phyloP scores from a whole-genome alignment of 2,113 vertebrate species.

The Aspiorhynchus laticeps region DNA sequence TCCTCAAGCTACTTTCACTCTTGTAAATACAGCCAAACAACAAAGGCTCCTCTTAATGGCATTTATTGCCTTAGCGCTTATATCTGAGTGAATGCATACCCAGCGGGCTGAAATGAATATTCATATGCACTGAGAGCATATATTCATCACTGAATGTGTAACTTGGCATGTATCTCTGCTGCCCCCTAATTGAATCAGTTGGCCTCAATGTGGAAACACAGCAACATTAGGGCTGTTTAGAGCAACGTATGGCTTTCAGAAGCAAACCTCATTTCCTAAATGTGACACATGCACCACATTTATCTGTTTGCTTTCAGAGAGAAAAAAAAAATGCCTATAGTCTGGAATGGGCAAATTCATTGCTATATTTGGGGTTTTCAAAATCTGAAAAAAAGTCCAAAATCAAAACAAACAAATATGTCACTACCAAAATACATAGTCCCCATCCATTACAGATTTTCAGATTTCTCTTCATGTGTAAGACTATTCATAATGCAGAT shows the following conservation, averaged over 20 bases:
- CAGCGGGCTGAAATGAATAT: conserved; percentile 66
- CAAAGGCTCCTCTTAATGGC: conserved; percentile 25
- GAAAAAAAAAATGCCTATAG: not conserved
- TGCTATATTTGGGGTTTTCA: not conserved
- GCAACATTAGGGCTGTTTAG: conserved; percentile 58
- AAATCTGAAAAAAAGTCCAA: not conserved
- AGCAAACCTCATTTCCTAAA: conserved; percentile 36
- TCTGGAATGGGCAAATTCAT: not conserved
- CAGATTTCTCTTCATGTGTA: not conserved
- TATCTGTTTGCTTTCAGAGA: conserved; percentile 1
- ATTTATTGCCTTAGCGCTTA: conserved; percentile 40
- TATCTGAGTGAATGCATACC: conserved; percentile 58
- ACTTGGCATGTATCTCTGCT: conserved; percentile 54
- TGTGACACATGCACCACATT: conserved; percentile 24
- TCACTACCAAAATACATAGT: not conserved
- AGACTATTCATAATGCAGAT: not conserved
- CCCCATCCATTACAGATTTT: not conserved
- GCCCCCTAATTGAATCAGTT: conserved; percentile 53
- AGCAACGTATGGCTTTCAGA: conserved; percentile 48
- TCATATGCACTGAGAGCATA: conserved; percentile 60
- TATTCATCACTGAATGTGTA: conserved; percentile 60
- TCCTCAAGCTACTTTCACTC: conserved; percentile 19
- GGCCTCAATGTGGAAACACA: conserved; percentile 60
- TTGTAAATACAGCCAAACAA: conserved; percentile 36
- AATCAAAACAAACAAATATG: not conserved